Evolutionary conservation across 2,888 invertebrate species (phyloP).

Genomic region (Chorisops tibialis): DNA sequence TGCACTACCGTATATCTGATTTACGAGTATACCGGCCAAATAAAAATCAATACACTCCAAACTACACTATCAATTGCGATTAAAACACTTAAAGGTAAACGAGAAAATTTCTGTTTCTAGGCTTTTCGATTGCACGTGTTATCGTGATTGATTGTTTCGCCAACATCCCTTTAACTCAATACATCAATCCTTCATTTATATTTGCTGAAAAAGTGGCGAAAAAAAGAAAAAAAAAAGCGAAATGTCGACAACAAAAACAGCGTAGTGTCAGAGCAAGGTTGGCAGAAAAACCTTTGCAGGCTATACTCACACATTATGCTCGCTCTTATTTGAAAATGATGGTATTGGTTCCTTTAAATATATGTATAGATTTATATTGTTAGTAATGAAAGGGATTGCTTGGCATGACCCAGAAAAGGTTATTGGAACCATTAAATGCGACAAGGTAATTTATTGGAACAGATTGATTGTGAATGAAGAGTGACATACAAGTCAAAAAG

Average conservation of each 20-base stretch:
- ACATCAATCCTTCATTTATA: slow-evolving; percentile 15
- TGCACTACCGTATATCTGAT: too few relatives aligned
- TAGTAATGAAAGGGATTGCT: neutral
- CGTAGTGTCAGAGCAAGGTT: too few relatives aligned
- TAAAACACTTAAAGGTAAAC: slow-evolving; percentile 1
- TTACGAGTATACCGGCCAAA: too few relatives aligned
- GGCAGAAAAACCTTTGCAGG: too few relatives aligned
- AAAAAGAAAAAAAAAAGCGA: too few relatives aligned
- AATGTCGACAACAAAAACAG: too few relatives aligned
- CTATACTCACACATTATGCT: too few relatives aligned
- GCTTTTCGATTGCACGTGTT: slow-evolving; percentile 22
- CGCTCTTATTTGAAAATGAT: too few relatives aligned
- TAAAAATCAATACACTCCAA: too few relatives aligned
- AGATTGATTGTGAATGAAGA: slow-evolving; percentile 22
- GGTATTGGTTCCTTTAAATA: too few relatives aligned
- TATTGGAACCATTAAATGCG: slow-evolving; percentile 11
- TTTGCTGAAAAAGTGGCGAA: too few relatives aligned
- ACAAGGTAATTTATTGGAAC: slow-evolving; percentile 23
- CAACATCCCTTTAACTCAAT: slow-evolving; percentile 16
- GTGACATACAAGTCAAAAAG: slow-evolving; percentile 18
- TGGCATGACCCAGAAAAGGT: neutral
- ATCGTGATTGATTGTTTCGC: slow-evolving; percentile 15
- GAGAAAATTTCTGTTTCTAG: neutral
- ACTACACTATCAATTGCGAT: slow-evolving; percentile 13
- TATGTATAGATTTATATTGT: neutral